Evolutionary conservation across 2,888 invertebrate species (phyloP).

Genomic region (Agrochola circellaris): DNA sequence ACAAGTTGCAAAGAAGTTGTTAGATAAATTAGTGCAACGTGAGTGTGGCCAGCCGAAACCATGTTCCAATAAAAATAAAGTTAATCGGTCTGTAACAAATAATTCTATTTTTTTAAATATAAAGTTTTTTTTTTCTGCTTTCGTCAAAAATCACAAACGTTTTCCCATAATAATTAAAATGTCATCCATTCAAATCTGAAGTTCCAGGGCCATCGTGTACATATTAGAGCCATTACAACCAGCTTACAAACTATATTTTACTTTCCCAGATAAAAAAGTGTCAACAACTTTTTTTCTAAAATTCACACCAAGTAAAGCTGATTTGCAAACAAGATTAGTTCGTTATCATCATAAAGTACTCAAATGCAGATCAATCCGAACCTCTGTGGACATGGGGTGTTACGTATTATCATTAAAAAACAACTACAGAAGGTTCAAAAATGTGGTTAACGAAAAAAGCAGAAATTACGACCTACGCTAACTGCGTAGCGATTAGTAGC

Average conservation of each 20-base stretch:
- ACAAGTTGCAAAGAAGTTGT: background rate
- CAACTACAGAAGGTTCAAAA: slow-evolving; percentile 28
- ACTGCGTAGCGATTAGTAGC: slow-evolving; percentile 11
- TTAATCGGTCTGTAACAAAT: background rate
- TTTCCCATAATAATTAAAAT: slow-evolving; percentile 15
- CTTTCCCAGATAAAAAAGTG: slow-evolving; percentile 58
- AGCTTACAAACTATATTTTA: slow-evolving; percentile 35
- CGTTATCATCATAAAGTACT: slow-evolving; percentile 75
- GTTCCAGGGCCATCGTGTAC: slow-evolving; percentile 1
- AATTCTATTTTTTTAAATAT: too few species aligned
- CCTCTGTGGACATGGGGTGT: slow-evolving; percentile 40
- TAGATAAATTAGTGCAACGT: background rate
- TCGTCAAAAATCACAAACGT: background rate
- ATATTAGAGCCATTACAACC: slow-evolving; percentile 19
- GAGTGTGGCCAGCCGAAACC: too few species aligned
- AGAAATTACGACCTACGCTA: background rate
- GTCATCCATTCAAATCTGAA: background rate
- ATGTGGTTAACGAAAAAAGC: background rate
- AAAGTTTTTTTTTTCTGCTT: too few species aligned
- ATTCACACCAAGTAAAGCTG: slow-evolving; percentile 65
- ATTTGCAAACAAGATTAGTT: slow-evolving; percentile 70
- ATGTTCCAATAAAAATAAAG: background rate
- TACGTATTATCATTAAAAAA: background rate
- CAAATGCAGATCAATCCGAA: slow-evolving; percentile 77
- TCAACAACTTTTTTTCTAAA: slow-evolving; percentile 48